Conservation (phyloP, 2,797 vertebrate genomes). For the Melanotaenia nigrans region DNA sequence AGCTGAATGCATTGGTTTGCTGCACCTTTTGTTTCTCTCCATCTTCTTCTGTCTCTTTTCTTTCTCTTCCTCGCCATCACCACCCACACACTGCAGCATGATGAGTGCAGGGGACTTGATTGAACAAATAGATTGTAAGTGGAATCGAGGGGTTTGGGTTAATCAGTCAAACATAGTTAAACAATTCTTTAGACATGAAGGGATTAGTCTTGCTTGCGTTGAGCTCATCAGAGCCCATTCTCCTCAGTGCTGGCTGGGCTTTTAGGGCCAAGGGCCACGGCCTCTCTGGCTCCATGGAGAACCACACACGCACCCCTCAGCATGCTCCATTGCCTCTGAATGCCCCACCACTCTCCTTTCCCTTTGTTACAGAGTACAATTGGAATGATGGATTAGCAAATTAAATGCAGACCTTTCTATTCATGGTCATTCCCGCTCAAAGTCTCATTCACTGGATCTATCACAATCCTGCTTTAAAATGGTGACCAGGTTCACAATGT, state of each 20-base stretch:
- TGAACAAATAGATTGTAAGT: slow-evolving; percentile 78
- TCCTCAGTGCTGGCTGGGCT: slow-evolving; percentile 60
- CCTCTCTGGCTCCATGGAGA: slow-evolving; percentile 70
- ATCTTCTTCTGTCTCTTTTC: slow-evolving; percentile 23
- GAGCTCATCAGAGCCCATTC: slow-evolving; percentile 75
- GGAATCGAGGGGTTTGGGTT: slow-evolving; percentile 75
- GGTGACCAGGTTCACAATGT: slow-evolving; percentile 44
- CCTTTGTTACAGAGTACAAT: slow-evolving; percentile 74
- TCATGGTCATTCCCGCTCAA: slow-evolving; percentile 64
- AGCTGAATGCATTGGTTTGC: slow-evolving; percentile 61
- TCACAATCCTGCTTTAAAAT: slow-evolving; percentile 54
- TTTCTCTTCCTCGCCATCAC: slow-evolving; percentile 49
- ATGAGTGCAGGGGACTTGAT: slow-evolving; percentile 67
- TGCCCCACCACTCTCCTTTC: slow-evolving; percentile 71
- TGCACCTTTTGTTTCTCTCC: slow-evolving; percentile 41
- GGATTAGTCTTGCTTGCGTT: slow-evolving; percentile 80
- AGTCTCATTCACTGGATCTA: slow-evolving; percentile 66
- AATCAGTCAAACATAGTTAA: slow-evolving; percentile 82
- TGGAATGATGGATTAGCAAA: slow-evolving; percentile 82
- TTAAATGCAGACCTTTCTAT: slow-evolving; percentile 79
- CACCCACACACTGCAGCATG: slow-evolving; percentile 60
- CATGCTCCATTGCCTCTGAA: slow-evolving; percentile 77
- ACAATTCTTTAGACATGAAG: slow-evolving; percentile 80
- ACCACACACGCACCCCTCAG: slow-evolving; percentile 71
- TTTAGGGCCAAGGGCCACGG: slow-evolving; percentile 76